phyloP scores from a whole-genome alignment of 2,113 vertebrate species.

The Syngnathus scovelli region DNA sequence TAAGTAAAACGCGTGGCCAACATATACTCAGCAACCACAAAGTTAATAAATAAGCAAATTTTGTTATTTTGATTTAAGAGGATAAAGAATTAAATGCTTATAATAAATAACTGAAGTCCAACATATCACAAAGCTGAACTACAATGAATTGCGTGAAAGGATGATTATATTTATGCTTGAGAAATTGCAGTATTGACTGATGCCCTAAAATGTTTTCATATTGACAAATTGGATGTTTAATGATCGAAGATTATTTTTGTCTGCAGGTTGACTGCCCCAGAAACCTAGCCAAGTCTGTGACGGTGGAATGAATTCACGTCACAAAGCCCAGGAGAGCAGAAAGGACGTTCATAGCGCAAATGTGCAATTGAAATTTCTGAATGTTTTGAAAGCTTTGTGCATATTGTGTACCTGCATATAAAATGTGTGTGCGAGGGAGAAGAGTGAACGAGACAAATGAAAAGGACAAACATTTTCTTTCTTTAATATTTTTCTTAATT shows the following conservation, averaged over 20 bases:
- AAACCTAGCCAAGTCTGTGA: slow-evolving; percentile 96
- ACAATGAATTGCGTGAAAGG: too few relatives aligned
- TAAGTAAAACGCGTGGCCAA: slow-evolving; percentile 57
- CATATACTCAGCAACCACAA: background rate
- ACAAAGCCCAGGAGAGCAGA: slow-evolving; percentile 20
- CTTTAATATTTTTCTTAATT: background rate
- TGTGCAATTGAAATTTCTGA: slow-evolving; percentile 30
- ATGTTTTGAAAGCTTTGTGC: slow-evolving; percentile 18
- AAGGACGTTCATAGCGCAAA: slow-evolving; percentile 52
- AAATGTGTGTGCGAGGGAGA: background rate
- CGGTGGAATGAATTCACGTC: slow-evolving; percentile 78
- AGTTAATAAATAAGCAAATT: background rate
- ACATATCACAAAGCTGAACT: background rate
- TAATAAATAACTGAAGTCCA: background rate
- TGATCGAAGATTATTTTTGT: slow-evolving; percentile 8
- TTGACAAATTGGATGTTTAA: background rate
- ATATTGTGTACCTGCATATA: background rate
- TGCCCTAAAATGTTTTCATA: background rate
- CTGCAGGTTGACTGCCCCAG: slow-evolving; percentile 92
- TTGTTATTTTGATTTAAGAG: background rate
- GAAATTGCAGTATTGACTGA: background rate
- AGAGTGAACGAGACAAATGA: slow-evolving; percentile 7
- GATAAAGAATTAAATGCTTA: background rate
- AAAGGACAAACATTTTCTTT: slow-evolving; percentile 14
- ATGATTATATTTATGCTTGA: background rate